Evolutionary conservation across 2,797 vertebrate species (phyloP).

Genomic region (Gadopsis bispinosus): DNA sequence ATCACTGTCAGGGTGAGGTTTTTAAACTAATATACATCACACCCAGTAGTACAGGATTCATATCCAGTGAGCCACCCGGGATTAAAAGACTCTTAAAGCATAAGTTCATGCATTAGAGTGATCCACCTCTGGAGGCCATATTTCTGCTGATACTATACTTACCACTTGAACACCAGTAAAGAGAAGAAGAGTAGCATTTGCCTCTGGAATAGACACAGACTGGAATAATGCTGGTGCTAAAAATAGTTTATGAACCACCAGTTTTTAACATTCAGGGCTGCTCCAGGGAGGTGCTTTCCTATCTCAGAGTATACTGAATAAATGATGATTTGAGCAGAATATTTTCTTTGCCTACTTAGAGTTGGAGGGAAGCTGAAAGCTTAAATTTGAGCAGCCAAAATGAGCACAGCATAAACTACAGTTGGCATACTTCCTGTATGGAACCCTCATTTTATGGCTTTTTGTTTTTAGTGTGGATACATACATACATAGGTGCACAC

Average conservation of each 20-base stretch:
- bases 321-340: conserved; percentile 67
- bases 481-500: neutral
- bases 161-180: conserved; percentile 22
- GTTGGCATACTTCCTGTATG: neutral
- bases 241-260: conserved; percentile 50
- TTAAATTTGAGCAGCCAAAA: conserved; percentile 18
- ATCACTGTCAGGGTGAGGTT: conserved; percentile 44
- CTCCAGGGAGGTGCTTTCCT: conserved; percentile 59
- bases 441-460: neutral
- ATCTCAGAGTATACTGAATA: conserved; percentile 64
- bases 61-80: neutral
- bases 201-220: conserved; percentile 10
- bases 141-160: conserved; percentile 39
- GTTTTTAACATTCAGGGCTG: conserved; percentile 51
- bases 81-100: conserved; percentile 33
- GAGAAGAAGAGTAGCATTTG: conserved; percentile 7
- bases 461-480: neutral
- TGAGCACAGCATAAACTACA: neutral
- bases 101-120: conserved; percentile 31
- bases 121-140: conserved; percentile 30
- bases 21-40: conserved; percentile 57
- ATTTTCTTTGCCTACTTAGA: conserved; percentile 33
- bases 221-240: conserved; percentile 35
- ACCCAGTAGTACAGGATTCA: conserved; percentile 3
- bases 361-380: conserved; percentile 26